phyloP scores from a whole-genome alignment of 2,888 invertebrate genomes.

The Aleiodes alternator region DNA sequence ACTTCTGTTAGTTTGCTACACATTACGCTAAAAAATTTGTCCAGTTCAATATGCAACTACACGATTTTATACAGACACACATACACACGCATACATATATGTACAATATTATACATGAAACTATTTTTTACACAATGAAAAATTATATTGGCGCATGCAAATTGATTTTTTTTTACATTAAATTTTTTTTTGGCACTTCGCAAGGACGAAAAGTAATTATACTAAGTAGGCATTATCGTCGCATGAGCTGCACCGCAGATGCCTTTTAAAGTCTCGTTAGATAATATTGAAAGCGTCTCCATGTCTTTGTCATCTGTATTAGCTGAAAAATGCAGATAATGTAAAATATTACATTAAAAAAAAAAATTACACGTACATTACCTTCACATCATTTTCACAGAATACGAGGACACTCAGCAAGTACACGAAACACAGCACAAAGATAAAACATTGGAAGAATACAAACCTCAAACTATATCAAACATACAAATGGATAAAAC shows the following conservation, averaged over 20 bases:
- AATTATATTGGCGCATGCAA: constrained; percentile 16
- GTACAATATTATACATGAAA: not conserved
- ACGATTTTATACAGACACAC: no score
- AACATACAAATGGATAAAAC: constrained; percentile 69
- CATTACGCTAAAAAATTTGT: not conserved
- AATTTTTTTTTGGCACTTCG: constrained; percentile 24
- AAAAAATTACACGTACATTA: constrained; percentile 51
- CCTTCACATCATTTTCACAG: constrained; percentile 74
- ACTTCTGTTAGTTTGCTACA: constrained; percentile 59
- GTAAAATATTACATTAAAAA: not conserved
- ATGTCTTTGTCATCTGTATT: constrained; percentile 22
- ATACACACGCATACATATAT: no score
- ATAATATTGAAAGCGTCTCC: not conserved
- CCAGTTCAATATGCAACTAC: not conserved
- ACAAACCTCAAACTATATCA: constrained; percentile 63
- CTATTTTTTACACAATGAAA: constrained; percentile 5
- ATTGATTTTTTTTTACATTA: no score
- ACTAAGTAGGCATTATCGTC: constrained; percentile 58
- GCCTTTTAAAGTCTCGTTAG: constrained; percentile 24
- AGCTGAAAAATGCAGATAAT: constrained; percentile 2
- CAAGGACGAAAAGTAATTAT: constrained; percentile 52
- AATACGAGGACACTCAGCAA: constrained; percentile 75
- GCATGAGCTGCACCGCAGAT: constrained; percentile 61
- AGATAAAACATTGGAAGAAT: constrained; percentile 69
- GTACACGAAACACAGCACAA: constrained; percentile 74